Percentiles rank a stretch among this genome's conserved stretches.
Evolutionary conservation across 2,888 invertebrate genomes (phyloP).

Genomic region (Tachina grossa): DNA sequence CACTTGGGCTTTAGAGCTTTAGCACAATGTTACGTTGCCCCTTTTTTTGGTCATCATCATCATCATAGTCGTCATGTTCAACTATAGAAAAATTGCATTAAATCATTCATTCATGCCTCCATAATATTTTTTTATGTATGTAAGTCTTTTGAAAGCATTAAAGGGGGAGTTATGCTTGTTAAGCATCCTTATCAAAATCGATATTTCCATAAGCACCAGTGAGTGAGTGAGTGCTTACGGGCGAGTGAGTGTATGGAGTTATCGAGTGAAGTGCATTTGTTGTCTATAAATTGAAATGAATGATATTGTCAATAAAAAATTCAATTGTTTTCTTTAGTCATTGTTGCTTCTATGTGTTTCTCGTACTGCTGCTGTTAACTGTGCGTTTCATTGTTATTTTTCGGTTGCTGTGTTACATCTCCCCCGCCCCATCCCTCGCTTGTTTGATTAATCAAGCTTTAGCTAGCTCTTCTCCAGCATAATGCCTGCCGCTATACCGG

Average conservation of each 20-base stretch:
- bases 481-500: conserved; percentile 59
- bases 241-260: neutral
- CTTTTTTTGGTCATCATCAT: conserved; percentile 51
- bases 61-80: neutral
- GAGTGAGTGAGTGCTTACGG: neutral
- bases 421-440: neutral
- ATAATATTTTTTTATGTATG: neutral
- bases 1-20: conserved; percentile 23
- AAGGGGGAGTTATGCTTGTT: conserved; percentile 23
- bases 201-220: conserved; percentile 38
- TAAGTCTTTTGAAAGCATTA: conserved; percentile 1
- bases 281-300: conserved; percentile 43
- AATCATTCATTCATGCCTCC: conserved; percentile 46
- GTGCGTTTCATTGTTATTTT: conserved; percentile 42
- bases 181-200: conserved; percentile 34
- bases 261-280: conserved; percentile 35
- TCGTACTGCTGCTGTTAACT: conserved; percentile 19
- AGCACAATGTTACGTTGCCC: conserved; percentile 47
- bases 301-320: conserved; percentile 54
- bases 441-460: conserved; percentile 3
- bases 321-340: conserved; percentile 58
- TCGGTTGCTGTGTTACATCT: conserved; percentile 15
- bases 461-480: conserved; percentile 23
- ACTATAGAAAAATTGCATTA: conserved; percentile 45
- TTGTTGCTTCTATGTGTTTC: conserved; percentile 5